Evolutionary conservation across 2,888 invertebrate genomes (phyloP), one percentile per base, ranked within the genome.

Genomic region (Drosophila paracracens): DNA sequence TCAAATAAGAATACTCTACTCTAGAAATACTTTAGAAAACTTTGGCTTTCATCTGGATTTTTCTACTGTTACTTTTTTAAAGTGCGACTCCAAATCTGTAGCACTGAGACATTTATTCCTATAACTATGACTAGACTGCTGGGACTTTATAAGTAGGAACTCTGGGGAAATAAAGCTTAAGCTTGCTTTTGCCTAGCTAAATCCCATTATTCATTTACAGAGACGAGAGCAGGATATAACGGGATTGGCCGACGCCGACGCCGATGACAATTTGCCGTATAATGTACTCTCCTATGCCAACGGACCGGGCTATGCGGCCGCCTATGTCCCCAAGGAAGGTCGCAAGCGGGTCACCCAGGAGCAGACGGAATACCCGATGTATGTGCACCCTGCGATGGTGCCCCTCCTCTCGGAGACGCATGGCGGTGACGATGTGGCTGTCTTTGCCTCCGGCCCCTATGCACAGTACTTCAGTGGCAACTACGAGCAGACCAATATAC

Each of bases 361-460:
- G 60, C 62, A 90, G 31, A 87, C 91, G 0, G 52, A 74, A 0
- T 52, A 92, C 76, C 79, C 91, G 4, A 69, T 89, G 10, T 92
- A 86, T 52, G 92, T 93, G 1, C 95, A 94, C 86, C 95, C 96
- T 7, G 93, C 96, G 0, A 92, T 95, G 4, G 95, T 95, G 0
- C 96, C 96, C 0, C 93, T 95, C 35, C 43, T 87, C 0, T 92
- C 95, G 1, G 96, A 96, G 85, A 96, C 96, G 0, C 97, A 97
- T 81, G 96, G 96, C 0, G 96, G 96, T 0, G 97, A 97, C 80
- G 97, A 97, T 90, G 97, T 97, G 0, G 95, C 95, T 0, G 95
- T 97, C 0, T 97, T 95, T 92, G 97, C 97, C 0, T 94, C 93
- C 4, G 97, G 96, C 29, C 97, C 97, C 1, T 96, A 96, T 95